Percentiles rank a stretch among this genome's conserved stretches.
Conservation (phyloP, 37 sponge, comb jelly and placozoan species). For the Halisarca cf. caerulea region DNA sequence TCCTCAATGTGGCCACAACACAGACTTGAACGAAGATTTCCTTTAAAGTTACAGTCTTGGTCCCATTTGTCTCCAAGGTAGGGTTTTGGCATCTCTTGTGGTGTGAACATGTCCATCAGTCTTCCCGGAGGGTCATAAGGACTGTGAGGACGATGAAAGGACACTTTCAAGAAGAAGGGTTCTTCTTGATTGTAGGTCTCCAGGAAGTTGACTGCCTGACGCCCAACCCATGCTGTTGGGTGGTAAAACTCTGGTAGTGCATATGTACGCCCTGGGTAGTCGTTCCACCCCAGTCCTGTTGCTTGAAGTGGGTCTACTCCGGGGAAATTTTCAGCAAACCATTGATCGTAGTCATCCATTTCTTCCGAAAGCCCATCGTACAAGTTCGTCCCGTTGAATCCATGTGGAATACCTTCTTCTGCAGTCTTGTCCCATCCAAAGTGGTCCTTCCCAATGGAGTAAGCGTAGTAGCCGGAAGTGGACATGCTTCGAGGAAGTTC, state of each 20-base stretch:
- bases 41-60: background rate
- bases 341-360: conserved; percentile 69
- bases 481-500: conserved; percentile 59
- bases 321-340: conserved; percentile 46
- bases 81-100: conserved; percentile 44
- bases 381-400: conserved; percentile 52
- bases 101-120: conserved; percentile 46
- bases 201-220: conserved; percentile 52
- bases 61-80: conserved; percentile 50
- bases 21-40: conserved; percentile 33
- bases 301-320: conserved; percentile 61
- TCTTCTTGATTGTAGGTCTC: conserved; percentile 44
- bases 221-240: conserved; percentile 73
- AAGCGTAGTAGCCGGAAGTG: conserved; percentile 49
- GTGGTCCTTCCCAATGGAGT: conserved; percentile 74
- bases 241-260: conserved; percentile 75
- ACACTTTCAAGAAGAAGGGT: conserved; percentile 72
- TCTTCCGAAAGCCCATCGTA: conserved; percentile 63
- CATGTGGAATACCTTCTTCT: conserved; percentile 57
- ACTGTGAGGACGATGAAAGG: conserved; percentile 81
- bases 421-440: conserved; percentile 66
- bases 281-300: conserved; percentile 67
- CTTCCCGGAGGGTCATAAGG: conserved; percentile 74
- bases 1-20: conserved; percentile 67
- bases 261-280: conserved; percentile 60